These are phyloP conservation scores for Poecilobothrus nobilitatus DNA, from an alignment of 2,888 invertebrate species.

Conservation along the genomic window DNA sequence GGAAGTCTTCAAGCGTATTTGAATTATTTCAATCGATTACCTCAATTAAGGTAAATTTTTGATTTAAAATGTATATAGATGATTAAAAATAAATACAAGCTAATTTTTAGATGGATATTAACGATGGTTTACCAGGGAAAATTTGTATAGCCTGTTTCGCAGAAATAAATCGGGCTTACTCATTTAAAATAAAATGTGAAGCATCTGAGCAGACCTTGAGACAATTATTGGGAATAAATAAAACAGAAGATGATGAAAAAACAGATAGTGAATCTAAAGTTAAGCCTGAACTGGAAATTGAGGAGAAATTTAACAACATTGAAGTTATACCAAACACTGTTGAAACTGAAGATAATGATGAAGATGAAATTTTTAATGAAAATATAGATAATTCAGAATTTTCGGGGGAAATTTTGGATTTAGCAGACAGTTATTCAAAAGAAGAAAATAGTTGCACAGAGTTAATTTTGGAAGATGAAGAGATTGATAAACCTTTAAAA, in stretches of 20 bases:
- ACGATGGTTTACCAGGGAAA: constrained; percentile 39
- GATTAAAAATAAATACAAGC: no score
- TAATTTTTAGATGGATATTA: constrained; percentile 17
- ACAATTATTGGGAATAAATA: constrained; percentile 32
- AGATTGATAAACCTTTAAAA: no score
- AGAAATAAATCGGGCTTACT: constrained; percentile 40
- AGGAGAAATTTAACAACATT: background rate
- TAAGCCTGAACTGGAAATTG: background rate
- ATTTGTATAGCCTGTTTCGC: constrained; percentile 40
- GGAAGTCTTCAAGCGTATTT: constrained; percentile 10
- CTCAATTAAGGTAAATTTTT: background rate
- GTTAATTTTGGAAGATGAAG: background rate
- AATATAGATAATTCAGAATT: background rate
- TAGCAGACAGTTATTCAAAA: background rate
- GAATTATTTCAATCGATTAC: constrained; percentile 1
- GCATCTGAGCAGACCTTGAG: constrained; percentile 38
- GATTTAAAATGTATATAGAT: background rate
- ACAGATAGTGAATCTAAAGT: background rate
- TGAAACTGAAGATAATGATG: background rate
- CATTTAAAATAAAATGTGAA: constrained; percentile 42
- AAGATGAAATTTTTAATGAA: background rate
- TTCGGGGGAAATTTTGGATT: background rate
- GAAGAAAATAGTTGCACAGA: background rate
- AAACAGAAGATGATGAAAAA: constrained; percentile 21
- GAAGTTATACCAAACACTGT: background rate